Conservation (phyloP, 2,113 vertebrate genomes). For the Bothrops jararaca region DNA sequence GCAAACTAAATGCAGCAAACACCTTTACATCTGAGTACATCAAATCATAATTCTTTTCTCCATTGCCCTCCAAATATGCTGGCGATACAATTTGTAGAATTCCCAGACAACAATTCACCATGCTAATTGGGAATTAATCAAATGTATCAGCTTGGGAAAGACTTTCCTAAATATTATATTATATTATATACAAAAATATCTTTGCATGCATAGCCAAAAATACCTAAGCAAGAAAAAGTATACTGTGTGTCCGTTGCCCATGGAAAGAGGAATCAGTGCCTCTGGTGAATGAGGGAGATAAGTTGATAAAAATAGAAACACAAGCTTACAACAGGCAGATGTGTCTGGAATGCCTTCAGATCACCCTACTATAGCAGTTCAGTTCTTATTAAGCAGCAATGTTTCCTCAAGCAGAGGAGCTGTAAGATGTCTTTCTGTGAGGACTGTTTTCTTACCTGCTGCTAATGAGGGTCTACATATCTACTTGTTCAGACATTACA, state of each 20-base stretch:
- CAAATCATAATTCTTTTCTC: background rate
- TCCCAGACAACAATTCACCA: background rate
- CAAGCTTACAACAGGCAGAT: slow-evolving; percentile 43
- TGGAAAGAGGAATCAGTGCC: background rate
- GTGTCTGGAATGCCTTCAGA: slow-evolving; percentile 57
- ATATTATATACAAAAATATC: background rate
- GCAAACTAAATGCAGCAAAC: background rate
- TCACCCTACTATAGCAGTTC: slow-evolving; percentile 29
- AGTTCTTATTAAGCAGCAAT: slow-evolving; percentile 42
- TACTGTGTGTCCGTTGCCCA: background rate
- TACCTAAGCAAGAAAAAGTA: background rate
- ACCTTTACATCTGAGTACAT: background rate
- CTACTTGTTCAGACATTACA: background rate
- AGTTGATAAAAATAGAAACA: slow-evolving; percentile 55
- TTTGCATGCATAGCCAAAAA: background rate
- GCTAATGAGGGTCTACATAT: background rate
- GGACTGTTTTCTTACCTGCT: background rate
- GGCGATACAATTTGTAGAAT: background rate
- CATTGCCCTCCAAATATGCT: background rate
- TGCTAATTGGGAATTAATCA: background rate
- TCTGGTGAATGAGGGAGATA: slow-evolving; percentile 4
- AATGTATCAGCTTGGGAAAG: background rate
- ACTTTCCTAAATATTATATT: background rate
- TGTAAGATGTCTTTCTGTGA: background rate
- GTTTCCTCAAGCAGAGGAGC: slow-evolving; percentile 15